phyloP scores from a whole-genome alignment of 2,113 vertebrate species.

The Hemibagrus wyckioides region DNA sequence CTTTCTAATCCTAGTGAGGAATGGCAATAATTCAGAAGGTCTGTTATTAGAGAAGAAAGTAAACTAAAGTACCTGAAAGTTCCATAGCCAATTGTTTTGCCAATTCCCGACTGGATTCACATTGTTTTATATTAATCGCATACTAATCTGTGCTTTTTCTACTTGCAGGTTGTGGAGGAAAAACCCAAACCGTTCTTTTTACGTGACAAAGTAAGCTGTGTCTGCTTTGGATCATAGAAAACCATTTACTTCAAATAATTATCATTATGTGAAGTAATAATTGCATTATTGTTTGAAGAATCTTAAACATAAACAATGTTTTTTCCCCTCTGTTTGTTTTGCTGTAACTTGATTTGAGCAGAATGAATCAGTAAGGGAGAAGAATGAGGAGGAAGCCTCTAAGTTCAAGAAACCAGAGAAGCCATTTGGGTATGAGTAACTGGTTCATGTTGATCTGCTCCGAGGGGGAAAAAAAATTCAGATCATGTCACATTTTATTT shows the following conservation, averaged over 20 bases:
- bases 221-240: neutral
- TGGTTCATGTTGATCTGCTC: neutral
- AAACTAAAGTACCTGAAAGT: neutral
- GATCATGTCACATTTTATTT: neutral
- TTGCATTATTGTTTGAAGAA: neutral
- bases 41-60: neutral
- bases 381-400: slow-evolving; percentile 77
- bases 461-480: neutral
- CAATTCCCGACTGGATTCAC: neutral
- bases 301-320: neutral
- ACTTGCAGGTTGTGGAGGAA: slow-evolving; percentile 58
- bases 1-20: neutral
- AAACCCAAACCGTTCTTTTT: slow-evolving; percentile 51
- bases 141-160: slow-evolving; percentile 1
- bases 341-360: slow-evolving; percentile 60
- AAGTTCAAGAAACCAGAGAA: slow-evolving; percentile 87
- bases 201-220: slow-evolving; percentile 41
- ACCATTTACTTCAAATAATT: neutral
- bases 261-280: neutral
- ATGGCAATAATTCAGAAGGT: neutral
- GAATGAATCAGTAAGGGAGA: slow-evolving; percentile 73
- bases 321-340: neutral
- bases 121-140: neutral
- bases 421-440: slow-evolving; percentile 74
- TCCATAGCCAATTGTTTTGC: neutral